Conservation (phyloP, 2,113 vertebrate species). For the Vicugna pacos region DNA sequence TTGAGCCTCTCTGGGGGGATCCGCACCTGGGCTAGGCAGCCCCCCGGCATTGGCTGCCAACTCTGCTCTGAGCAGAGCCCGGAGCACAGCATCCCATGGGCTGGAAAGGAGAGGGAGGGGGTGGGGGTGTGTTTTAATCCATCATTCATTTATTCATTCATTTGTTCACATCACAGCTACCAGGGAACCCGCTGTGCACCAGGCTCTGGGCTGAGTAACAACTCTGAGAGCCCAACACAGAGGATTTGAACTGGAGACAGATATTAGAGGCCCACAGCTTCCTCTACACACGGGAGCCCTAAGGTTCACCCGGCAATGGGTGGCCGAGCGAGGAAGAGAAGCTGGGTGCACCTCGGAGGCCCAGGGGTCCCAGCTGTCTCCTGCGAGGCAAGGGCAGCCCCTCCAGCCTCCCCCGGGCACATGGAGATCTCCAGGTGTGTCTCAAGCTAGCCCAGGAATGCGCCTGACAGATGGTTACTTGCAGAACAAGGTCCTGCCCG, state of each 20-base stretch:
- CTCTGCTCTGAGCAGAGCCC: not conserved
- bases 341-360: rapidly evolving
- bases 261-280: not conserved
- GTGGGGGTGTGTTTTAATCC: too few relatives aligned
- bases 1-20: not conserved
- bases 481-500: not conserved
- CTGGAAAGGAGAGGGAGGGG: not conserved
- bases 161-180: not conserved
- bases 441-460: not conserved
- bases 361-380: rapidly evolving
- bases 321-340: rapidly evolving
- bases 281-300: not conserved
- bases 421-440: not conserved
- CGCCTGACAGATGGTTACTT: not conserved
- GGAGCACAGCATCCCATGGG: rapidly evolving
- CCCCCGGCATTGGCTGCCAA: rapidly evolving
- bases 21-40: rapidly evolving
- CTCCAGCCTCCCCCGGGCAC: not conserved
- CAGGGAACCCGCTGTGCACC: rapidly evolving
- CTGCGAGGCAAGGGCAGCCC: rapidly evolving
- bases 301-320: not conserved
- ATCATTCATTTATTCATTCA: not conserved
- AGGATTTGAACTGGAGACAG: not conserved
- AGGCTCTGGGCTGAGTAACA: not conserved
- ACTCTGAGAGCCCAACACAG: not conserved